Conservation (phyloP, 2,113 vertebrate species). For the Tyto alba region DNA sequence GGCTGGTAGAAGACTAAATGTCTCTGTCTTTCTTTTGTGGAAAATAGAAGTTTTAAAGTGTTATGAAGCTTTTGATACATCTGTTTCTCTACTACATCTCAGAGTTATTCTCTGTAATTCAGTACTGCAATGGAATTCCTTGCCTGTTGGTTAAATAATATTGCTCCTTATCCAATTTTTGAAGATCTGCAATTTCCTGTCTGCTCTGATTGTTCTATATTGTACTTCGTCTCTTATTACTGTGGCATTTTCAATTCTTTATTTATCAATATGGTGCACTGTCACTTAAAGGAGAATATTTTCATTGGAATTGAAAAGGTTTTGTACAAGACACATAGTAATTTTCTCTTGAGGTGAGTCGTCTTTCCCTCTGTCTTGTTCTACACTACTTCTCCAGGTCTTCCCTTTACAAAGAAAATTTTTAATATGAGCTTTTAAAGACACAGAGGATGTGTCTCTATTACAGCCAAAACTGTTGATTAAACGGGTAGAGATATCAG, state of each 20-base stretch:
- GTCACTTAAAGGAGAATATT: constrained; percentile 6
- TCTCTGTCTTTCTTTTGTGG: not conserved
- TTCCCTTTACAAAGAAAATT: not conserved
- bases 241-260: not conserved
- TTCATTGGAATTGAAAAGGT: not conserved
- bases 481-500: not conserved
- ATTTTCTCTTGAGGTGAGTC: not conserved
- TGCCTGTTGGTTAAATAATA: not conserved
- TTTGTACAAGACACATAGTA: not conserved
- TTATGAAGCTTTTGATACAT: not conserved
- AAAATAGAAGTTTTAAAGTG: not conserved
- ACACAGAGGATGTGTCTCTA: not conserved
- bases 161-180: not conserved
- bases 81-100: not conserved
- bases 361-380: not conserved
- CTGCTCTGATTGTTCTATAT: constrained; percentile 1
- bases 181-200: constrained; percentile 8
- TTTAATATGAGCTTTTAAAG: not conserved
- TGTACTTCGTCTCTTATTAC: not conserved
- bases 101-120: not conserved
- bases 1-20: not conserved
- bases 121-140: not conserved
- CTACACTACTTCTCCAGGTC: not conserved
- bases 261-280: not conserved
- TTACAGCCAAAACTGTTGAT: not conserved